Conservation (phyloP, 2,797 vertebrate species). For the Karalla daura region DNA sequence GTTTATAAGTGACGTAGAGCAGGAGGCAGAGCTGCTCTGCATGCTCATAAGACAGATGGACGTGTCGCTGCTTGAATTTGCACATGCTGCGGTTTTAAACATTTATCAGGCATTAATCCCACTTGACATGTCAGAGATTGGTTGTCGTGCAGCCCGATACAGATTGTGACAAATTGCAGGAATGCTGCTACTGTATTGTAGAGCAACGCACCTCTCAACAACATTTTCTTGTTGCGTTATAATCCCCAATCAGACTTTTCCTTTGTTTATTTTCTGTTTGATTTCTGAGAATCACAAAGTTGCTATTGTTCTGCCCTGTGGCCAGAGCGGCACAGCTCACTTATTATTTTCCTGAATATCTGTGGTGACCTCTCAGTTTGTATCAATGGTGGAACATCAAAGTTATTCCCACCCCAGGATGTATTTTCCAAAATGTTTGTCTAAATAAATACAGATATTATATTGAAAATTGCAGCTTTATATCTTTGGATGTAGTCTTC, state of each 20-base stretch:
- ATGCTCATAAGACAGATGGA: too few relatives aligned
- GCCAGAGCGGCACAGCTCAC: conserved; percentile 11
- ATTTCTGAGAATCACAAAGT: conserved; percentile 31
- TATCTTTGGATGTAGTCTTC: too few relatives aligned
- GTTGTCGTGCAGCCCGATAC: background rate
- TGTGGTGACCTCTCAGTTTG: too few relatives aligned
- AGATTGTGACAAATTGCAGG: background rate
- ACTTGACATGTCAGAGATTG: background rate
- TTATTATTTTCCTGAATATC: conserved; percentile 15
- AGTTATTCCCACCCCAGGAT: too few relatives aligned
- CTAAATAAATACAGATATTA: background rate
- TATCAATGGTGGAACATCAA: too few relatives aligned
- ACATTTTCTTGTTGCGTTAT: too few relatives aligned
- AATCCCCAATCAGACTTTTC: background rate
- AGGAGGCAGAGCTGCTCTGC: too few relatives aligned
- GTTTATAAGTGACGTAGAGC: too few relatives aligned
- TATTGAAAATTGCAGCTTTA: conserved; percentile 2
- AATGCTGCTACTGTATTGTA: background rate
- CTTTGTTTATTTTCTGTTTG: conserved; percentile 4
- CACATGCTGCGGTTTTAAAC: background rate
- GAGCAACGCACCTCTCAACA: background rate
- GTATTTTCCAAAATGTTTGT: background rate
- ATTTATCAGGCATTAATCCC: background rate
- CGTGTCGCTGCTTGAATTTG: background rate
- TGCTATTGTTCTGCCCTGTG: conserved; percentile 7